These are phyloP conservation scores for Percopsis omiscomaycus DNA, from an alignment of 2,797 vertebrate genomes.

Conservation along the genomic window DNA sequence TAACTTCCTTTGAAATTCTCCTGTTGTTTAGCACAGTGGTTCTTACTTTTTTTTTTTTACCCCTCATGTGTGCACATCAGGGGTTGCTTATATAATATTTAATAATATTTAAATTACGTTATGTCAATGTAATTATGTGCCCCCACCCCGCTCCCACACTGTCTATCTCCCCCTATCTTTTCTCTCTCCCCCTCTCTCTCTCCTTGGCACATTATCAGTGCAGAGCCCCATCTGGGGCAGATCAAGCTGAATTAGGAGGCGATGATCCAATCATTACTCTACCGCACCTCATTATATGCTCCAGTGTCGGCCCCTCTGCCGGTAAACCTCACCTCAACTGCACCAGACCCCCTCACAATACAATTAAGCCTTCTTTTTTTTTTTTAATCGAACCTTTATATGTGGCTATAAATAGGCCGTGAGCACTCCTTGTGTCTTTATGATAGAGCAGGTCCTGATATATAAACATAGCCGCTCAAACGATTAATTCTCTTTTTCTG, in stretches of 20 bases:
- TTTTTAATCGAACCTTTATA: constrained; percentile 31
- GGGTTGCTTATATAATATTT: no score
- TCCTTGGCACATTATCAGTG: not conserved
- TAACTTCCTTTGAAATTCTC: no score
- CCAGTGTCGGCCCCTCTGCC: constrained; percentile 17
- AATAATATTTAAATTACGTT: no score
- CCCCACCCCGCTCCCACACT: not conserved
- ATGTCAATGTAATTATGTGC: no score
- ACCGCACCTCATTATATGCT: constrained; percentile 45
- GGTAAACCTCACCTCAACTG: constrained; percentile 40
- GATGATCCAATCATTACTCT: constrained; percentile 55
- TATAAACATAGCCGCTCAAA: constrained; percentile 6
- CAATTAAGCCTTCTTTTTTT: constrained; percentile 41
- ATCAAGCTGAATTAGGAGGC: constrained; percentile 50
- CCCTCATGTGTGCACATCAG: no score
- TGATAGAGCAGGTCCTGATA: constrained; percentile 16
- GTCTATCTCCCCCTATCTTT: not conserved
- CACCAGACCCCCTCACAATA: constrained; percentile 41
- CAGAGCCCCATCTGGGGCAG: constrained; percentile 32
- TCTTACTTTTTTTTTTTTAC: no score
- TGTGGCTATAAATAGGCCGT: constrained; percentile 52
- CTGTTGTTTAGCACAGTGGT: no score
- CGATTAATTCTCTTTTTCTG: constrained; percentile 10
- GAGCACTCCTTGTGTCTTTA: constrained; percentile 33
- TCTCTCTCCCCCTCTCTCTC: not conserved